phyloP scores from a whole-genome alignment of 2,797 vertebrate species.

The Takifugu ocellatus region DNA sequence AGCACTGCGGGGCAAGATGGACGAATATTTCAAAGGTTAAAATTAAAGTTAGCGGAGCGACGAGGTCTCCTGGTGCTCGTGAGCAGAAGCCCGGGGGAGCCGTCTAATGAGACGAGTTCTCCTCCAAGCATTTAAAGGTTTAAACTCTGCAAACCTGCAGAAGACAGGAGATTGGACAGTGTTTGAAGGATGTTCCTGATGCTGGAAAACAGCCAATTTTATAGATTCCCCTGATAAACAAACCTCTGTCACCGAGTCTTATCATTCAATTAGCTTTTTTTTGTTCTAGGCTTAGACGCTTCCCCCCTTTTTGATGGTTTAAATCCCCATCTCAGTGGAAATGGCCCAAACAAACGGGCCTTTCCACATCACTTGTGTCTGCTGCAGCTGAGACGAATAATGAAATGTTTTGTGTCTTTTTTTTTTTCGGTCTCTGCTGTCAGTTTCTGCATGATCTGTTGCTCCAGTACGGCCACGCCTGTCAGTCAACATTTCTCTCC shows the following conservation, averaged over 20 bases:
- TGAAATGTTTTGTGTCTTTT: conserved; percentile 75
- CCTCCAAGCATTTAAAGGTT: too few species aligned
- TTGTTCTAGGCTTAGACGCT: not conserved
- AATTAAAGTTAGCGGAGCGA: conserved; percentile 3
- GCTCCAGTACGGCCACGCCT: conserved; percentile 47
- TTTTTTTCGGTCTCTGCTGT: conserved; percentile 51
- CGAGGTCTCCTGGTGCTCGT: too few species aligned
- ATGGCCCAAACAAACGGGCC: conserved; percentile 75
- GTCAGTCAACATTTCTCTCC: conserved; percentile 67
- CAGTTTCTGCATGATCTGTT: conserved; percentile 57
- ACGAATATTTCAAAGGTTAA: conserved; percentile 3
- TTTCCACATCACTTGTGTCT: conserved; percentile 68
- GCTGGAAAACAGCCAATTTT: not conserved
- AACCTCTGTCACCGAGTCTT: not conserved
- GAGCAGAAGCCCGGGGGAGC: not conserved
- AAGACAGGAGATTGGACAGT: not conserved
- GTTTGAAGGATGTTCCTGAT: not conserved
- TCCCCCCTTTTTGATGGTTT: conserved; percentile 5
- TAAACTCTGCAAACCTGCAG: not conserved
- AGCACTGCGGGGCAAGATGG: not conserved
- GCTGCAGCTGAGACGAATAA: conserved; percentile 76
- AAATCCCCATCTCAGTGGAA: conserved; percentile 16
- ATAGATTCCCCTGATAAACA: conserved; percentile 14
- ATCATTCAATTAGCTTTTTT: conserved; percentile 3
- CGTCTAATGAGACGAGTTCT: conserved; percentile 13